phyloP scores from a whole-genome alignment of 2,888 invertebrate species.

The Danaus chrysippus region DNA sequence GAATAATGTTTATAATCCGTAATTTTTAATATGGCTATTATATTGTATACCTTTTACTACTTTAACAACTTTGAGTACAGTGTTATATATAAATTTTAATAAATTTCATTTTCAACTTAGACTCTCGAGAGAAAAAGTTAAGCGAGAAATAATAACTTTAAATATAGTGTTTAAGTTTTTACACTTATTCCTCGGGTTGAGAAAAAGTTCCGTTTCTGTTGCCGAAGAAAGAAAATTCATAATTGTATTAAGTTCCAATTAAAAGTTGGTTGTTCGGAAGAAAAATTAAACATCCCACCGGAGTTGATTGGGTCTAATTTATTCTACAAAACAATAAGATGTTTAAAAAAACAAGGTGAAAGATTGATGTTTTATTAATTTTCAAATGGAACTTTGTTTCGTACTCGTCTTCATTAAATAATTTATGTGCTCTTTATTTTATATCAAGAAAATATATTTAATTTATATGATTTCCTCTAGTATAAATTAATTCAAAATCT shows the following conservation, averaged over 20 bases:
- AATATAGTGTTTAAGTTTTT: slow-evolving; percentile 7
- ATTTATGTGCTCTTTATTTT: not conserved
- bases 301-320: slow-evolving; percentile 29
- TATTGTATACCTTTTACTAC: too few species aligned
- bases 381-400: slow-evolving; percentile 1
- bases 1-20: not conserved
- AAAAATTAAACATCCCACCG: slow-evolving; percentile 26
- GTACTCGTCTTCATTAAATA: not conserved
- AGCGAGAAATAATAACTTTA: slow-evolving; percentile 1
- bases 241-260: slow-evolving; percentile 29
- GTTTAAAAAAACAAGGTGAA: slow-evolving; percentile 17
- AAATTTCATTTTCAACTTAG: not conserved
- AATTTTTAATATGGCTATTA: too few species aligned
- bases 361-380: slow-evolving; percentile 8
- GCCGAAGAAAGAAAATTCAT: slow-evolving; percentile 27
- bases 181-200: not conserved
- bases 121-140: not conserved
- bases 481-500: too few species aligned
- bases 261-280: slow-evolving; percentile 26
- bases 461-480: too few species aligned
- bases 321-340: slow-evolving; percentile 17
- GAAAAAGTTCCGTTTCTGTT: slow-evolving; percentile 13
- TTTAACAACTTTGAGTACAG: too few species aligned
- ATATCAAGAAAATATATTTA: not conserved
- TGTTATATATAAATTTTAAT: too few species aligned